Base-by-base conservation (phyloP, 2,113 vertebrate genomes). In the Argyrosomus japonicus region DNA sequence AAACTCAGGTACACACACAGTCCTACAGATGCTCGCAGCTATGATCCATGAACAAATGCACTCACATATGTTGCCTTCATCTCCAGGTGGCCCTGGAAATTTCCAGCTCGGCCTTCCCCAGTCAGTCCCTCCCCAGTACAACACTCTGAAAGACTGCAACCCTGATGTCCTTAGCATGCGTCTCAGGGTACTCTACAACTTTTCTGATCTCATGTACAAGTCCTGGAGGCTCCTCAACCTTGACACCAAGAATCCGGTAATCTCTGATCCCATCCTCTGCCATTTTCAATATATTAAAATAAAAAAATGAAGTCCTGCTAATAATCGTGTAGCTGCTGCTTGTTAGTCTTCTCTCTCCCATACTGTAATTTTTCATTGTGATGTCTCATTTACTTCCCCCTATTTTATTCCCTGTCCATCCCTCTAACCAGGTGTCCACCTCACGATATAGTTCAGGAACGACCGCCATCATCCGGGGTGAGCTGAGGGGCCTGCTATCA, bases 201-300 rank as follows among this genome's bases (percentile, higher is more conserved):
- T 96, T 81, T 96, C 96, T 88, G 96, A 96, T 86, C 94, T 96
- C 74, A 95, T 96, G 96, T 96, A 95, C 87, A 96, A 94, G 86
- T 96, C 95, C 56, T 96, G 96, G 96, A 92, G 95, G 84, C 94
- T 96, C 50, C 90, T 96, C 7, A 95, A 95, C 89, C 89, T 96
- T 69, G 92, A 94, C 53, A 63, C 94, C 58, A 93, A 83, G 65
- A 93, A 91, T 74, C 91, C 91, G 91, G 96, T 95, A 84, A 81
- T 5, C 9, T 56, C n/a, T 57, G 5, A 62, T 84, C 5, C 51
- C 1, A 25, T 69, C 54, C 32, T 48, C 19, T 76, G 23, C n/a
- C 27, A 8, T 73, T 79, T 68, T 50, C n/a, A 64, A 68, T 27
- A 23, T 48, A 4, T 62, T 23, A 18, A 79, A 76, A 51, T 32